Percentiles rank a stretch among this genome's conserved stretches.
Conservation (phyloP, 1,140 invertebrate genomes). For the Pseudomyrmex flavicornis region DNA sequence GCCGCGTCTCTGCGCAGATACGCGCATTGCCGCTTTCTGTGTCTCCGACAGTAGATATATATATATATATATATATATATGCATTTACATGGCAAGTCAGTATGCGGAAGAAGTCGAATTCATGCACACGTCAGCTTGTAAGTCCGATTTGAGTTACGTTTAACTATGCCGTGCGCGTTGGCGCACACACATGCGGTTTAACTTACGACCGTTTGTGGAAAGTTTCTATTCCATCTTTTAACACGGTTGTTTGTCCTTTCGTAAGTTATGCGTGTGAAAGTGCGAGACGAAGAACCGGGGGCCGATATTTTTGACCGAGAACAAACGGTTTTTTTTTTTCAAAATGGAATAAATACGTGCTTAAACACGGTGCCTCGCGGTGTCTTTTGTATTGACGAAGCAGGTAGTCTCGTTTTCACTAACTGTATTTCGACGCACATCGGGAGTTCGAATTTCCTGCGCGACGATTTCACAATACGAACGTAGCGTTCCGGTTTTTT, state of each 20-base stretch:
- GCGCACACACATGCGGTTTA: not conserved
- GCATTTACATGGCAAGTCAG: conserved; percentile 46
- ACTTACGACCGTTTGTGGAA: not conserved
- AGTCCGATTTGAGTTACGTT: conserved; percentile 52
- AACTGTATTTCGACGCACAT: conserved; percentile 5
- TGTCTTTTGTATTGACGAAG: not conserved
- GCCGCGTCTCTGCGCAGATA: conserved; percentile 1
- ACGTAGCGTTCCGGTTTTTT: conserved; percentile 18
- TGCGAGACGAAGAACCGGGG: not conserved
- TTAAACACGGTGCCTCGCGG: not conserved
- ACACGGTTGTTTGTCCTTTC: conserved; percentile 6
- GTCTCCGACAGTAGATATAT: conserved; percentile 6
- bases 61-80: not conserved
- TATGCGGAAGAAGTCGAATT: conserved; percentile 66
- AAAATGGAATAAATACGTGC: not conserved
- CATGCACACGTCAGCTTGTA: conserved; percentile 65
- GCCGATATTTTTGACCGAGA: not conserved
- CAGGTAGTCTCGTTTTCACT: conserved; percentile 1
- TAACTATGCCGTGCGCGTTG: conserved; percentile 22
- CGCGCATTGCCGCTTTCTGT: conserved; percentile 2
- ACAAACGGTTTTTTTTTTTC: not conserved
- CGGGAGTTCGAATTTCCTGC: conserved; percentile 7
- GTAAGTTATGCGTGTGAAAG: not conserved
- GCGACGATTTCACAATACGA: conserved; percentile 8
- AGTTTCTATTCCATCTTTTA: conserved; percentile 18